Conservation (phyloP, 2,113 vertebrate genomes). For the Scomber colias region DNA sequence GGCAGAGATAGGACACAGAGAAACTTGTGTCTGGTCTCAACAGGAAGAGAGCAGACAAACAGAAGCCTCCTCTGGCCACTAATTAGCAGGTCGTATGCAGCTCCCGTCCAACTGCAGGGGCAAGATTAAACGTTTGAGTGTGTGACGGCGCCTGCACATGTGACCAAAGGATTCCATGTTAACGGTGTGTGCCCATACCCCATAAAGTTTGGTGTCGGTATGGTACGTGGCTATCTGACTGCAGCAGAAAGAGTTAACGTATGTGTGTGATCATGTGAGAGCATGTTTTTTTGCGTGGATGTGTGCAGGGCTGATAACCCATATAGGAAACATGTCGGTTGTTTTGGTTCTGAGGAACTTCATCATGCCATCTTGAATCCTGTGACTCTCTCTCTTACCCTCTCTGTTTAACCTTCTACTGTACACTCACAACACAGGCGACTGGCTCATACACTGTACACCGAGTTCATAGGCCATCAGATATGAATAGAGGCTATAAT, state of each 20-base stretch:
- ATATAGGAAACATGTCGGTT: slow-evolving; percentile 52
- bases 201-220: slow-evolving; percentile 20
- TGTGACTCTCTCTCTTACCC: slow-evolving; percentile 7
- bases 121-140: slow-evolving; percentile 64
- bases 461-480: slow-evolving; percentile 74
- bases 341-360: slow-evolving; percentile 42
- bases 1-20: slow-evolving; percentile 81
- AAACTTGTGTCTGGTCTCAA: slow-evolving; percentile 79
- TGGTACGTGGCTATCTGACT: too few species aligned
- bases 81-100: slow-evolving; percentile 81
- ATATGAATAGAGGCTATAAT: slow-evolving; percentile 80
- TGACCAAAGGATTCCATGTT: slow-evolving; percentile 40
- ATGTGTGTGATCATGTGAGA: slow-evolving; percentile 32
- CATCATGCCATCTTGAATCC: slow-evolving; percentile 1
- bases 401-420: not conserved
- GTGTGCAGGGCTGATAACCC: slow-evolving; percentile 34
- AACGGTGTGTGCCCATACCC: slow-evolving; percentile 47
- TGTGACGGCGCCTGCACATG: slow-evolving; percentile 36
- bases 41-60: slow-evolving; percentile 85
- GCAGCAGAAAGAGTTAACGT: not conserved
- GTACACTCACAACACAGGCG: slow-evolving; percentile 1
- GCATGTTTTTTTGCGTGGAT: not conserved
- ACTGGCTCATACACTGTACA: slow-evolving; percentile 18
- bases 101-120: slow-evolving; percentile 56
- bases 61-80: slow-evolving; percentile 77